Evolutionary conservation across 2,797 vertebrate species (phyloP), one percentile per base, ranked within the genome.

Genomic region (Chiroxiphia lanceolata): DNA sequence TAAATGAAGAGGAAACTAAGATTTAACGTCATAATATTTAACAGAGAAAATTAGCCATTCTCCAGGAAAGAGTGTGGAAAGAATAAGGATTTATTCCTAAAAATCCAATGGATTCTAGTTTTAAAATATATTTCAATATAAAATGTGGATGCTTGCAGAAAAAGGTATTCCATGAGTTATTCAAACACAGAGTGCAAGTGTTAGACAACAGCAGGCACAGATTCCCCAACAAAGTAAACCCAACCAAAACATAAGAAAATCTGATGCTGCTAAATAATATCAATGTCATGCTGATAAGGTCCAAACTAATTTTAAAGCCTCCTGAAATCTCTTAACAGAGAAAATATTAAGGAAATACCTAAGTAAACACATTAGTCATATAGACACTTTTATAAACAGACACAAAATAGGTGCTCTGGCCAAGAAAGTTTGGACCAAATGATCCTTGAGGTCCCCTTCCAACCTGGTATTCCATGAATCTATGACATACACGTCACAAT

Each of bases 241-340:
- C 3, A 48, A 89, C 14, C 33, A 81, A 89, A 93, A 65, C n/a
- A 51, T 26, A 45, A 36, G n/a, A 87, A 57, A 61, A 50, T 27
- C 20, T 42, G 42, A 33, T 4, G 15, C 10, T 51, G 45, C 12
- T 68, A 75, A 84, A 40, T 47, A 56, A 70, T 74, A 44, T 40
- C 71, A 71, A n/a, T 25, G 11, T 83, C 85, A 65, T 48, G 61
- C 33, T 44, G 15, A 53, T 54, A 83, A 45, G 29, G 61, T 54
- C 33, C 90, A 86, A 81, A 88, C 47, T 54, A 33, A 92, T 83
- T 85, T 83, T 69, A 93, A 89, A 94, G 14, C 51, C 48, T 83
- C 48, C 64, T 68, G n/a, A 19, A 68, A 47, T 34, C 38, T 60
- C 63, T 54, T 65, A 65, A 21, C 13, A 78, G 42, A 87, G 33